Conservation (phyloP, 2,113 vertebrate genomes). For the Eudyptes chrysolophus region DNA sequence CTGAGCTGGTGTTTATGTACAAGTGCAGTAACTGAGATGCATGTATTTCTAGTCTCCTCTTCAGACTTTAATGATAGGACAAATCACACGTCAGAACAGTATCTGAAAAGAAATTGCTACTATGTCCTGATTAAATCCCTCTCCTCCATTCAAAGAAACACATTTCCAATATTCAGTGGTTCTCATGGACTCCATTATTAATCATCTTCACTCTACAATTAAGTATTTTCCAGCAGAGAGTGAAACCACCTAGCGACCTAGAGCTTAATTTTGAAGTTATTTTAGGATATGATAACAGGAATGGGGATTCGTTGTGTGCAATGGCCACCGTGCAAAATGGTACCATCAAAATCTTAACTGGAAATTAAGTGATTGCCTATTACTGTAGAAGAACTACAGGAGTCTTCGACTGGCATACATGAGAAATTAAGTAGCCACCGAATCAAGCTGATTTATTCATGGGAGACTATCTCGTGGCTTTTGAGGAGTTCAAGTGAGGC, state of each 20-base stretch:
- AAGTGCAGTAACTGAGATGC: neutral
- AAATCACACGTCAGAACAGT: neutral
- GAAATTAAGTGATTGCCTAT: neutral
- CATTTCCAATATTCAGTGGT: neutral
- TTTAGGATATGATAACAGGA: neutral
- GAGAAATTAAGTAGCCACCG: neutral
- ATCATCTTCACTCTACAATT: neutral
- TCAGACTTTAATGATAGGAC: neutral
- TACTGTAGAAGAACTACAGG: neutral
- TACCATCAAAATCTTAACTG: neutral
- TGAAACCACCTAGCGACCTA: neutral
- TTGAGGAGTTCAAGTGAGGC: neutral
- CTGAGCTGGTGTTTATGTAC: neutral
- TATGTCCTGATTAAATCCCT: neutral
- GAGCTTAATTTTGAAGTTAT: neutral
- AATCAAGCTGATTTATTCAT: neutral
- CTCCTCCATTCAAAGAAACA: neutral
- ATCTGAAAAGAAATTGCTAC: neutral
- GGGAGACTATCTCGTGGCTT: neutral
- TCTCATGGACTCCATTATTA: neutral
- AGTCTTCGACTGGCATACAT: neutral
- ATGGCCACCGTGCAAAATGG: accelerated
- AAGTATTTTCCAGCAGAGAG: neutral
- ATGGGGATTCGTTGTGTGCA: neutral
- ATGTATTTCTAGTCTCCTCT: neutral